These are phyloP conservation scores for Spondyliosoma cantharus DNA, from an alignment of 2,797 vertebrate genomes.

Conservation along the genomic window DNA sequence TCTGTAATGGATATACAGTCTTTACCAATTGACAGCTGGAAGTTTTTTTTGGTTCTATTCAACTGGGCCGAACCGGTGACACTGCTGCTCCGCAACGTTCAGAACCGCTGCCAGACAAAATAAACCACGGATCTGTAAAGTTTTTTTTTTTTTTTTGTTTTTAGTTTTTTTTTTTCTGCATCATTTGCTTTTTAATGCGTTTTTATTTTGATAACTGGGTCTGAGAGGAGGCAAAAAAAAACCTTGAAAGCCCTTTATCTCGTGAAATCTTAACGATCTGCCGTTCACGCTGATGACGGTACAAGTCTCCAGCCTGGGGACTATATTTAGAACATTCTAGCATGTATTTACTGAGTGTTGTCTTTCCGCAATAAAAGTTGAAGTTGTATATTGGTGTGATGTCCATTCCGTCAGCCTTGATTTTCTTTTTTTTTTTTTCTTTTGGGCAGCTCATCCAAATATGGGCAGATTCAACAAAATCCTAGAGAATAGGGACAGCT, in stretches of 20 bases:
- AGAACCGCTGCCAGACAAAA: too few species aligned
- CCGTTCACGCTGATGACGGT: too few species aligned
- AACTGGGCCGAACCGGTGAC: too few species aligned
- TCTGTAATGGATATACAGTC: not conserved
- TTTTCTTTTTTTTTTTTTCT: not conserved
- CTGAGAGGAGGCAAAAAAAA: not conserved
- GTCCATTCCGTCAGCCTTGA: not conserved
- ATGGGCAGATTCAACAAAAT: too few species aligned
- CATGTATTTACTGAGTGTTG: slow-evolving; percentile 20
- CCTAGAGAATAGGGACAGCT: too few species aligned
- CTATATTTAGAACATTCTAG: not conserved
- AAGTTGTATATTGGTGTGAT: not conserved
- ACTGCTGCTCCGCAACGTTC: too few species aligned
- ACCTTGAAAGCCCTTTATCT: not conserved
- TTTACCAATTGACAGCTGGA: too few species aligned
- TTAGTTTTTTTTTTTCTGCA: not conserved
- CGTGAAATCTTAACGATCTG: not conserved
- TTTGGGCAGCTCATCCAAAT: not conserved
- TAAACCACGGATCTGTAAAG: too few species aligned
- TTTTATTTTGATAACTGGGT: not conserved
- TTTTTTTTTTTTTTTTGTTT: too few species aligned
- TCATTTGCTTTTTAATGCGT: too few species aligned
- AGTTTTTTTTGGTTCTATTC: not conserved
- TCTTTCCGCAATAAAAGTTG: slow-evolving; percentile 24
- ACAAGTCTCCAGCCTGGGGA: not conserved